phyloP scores from a whole-genome alignment of 2,888 invertebrate genomes.

The Bhutanitis thaidina region DNA sequence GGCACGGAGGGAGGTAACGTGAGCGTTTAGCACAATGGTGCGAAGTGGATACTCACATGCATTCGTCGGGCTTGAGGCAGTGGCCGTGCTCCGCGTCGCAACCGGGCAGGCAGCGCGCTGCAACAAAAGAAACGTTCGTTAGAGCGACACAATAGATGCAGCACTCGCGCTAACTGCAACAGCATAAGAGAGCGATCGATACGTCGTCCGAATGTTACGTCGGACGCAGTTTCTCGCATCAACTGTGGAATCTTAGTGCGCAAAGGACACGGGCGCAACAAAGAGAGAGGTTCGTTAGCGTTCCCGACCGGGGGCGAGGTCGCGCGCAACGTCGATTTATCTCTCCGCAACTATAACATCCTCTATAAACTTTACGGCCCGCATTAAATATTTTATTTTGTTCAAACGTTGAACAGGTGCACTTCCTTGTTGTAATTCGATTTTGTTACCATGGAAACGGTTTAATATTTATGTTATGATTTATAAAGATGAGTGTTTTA shows the following conservation, averaged over 20 bases:
- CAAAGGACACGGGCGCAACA: conserved; percentile 54
- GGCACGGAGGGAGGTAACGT: conserved; percentile 48
- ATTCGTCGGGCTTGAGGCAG: conserved; percentile 95
- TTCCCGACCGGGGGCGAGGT: conserved; percentile 64
- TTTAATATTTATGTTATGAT: conserved; percentile 13
- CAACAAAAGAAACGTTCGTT: conserved; percentile 79
- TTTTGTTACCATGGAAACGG: conserved; percentile 19
- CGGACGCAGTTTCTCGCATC: conserved; percentile 34
- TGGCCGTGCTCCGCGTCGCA: conserved; percentile 95
- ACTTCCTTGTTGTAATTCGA: conserved; percentile 31
- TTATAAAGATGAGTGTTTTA: conserved; percentile 43
- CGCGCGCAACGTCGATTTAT: conserved; percentile 58
- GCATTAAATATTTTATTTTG: conserved; percentile 38
- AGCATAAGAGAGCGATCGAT: conserved; percentile 36
- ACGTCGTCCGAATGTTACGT: conserved; percentile 14
- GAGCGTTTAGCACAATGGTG: conserved; percentile 67
- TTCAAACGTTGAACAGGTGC: conserved; percentile 23
- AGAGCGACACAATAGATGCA: conserved; percentile 54
- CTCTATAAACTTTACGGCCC: conserved; percentile 40
- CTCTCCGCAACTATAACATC: conserved; percentile 38
- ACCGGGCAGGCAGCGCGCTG: conserved; percentile 95
- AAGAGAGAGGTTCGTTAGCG: conserved; percentile 70
- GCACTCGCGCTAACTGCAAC: conserved; percentile 40
- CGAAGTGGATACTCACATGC: conserved; percentile 92
- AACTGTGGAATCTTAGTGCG: conserved; percentile 44